Evolutionary conservation across 2,888 invertebrate species (phyloP).

Genomic region (Kuschelorhynchus macadamiae): DNA sequence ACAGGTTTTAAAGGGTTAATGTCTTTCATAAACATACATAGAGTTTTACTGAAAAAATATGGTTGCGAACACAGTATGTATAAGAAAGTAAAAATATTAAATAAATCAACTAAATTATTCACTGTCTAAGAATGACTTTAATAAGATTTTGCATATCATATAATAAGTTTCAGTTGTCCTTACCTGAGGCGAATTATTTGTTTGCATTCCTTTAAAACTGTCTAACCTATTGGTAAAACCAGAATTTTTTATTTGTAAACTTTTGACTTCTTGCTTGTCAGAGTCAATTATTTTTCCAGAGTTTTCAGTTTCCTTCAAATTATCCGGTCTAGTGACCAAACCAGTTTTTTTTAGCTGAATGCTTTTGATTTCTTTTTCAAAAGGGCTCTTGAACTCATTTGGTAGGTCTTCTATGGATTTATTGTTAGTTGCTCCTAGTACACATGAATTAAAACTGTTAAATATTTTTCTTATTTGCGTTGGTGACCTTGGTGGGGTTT

Average conservation of each 20-base stretch:
- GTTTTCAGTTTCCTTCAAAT: not conserved
- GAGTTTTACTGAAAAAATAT: too few species aligned
- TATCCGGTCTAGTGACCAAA: not conserved
- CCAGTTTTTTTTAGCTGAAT: slow-evolving; percentile 17
- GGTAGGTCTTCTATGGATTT: slow-evolving; percentile 33
- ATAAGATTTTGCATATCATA: too few species aligned
- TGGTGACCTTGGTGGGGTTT: slow-evolving; percentile 35
- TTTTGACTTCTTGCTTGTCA: slow-evolving; percentile 26
- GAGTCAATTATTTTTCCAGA: too few species aligned
- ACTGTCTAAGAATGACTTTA: too few species aligned
- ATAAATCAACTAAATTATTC: too few species aligned
- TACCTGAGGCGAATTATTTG: too few species aligned
- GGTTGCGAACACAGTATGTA: too few species aligned
- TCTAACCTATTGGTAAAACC: not conserved
- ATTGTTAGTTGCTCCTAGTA: slow-evolving; percentile 8
- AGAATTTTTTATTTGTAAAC: slow-evolving; percentile 15
- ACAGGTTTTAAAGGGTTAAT: too few species aligned
- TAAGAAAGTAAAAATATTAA: too few species aligned
- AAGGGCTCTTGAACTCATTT: slow-evolving; percentile 23
- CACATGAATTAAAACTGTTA: slow-evolving; percentile 37
- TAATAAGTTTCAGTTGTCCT: too few species aligned
- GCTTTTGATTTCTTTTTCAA: slow-evolving; percentile 24
- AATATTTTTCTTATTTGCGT: slow-evolving; percentile 45
- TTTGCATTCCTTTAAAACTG: too few species aligned
- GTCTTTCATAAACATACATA: too few species aligned